phyloP scores from a whole-genome alignment of 2,888 invertebrate species.

The Mimachlamys varia region DNA sequence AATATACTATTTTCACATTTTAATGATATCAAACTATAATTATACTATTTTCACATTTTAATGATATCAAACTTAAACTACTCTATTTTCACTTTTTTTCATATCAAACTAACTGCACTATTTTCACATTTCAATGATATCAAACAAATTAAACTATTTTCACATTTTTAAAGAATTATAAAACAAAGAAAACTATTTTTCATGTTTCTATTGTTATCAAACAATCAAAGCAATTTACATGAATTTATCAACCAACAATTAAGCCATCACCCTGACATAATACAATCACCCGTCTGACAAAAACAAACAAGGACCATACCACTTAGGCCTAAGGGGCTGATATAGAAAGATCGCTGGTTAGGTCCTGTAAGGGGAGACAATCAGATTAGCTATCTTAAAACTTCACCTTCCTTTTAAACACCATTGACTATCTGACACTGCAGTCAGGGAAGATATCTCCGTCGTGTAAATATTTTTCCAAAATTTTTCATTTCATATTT shows the following conservation, averaged over 20 bases:
- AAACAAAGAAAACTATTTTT: no score
- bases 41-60: no score
- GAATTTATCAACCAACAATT: background rate
- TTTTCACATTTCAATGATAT: no score
- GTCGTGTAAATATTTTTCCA: no score
- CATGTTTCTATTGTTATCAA: background rate
- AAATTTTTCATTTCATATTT: no score
- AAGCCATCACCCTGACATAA: background rate
- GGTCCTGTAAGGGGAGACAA: background rate
- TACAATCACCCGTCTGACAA: background rate
- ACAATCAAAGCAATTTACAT: background rate
- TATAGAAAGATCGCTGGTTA: background rate
- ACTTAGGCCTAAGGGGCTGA: background rate
- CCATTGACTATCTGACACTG: background rate
- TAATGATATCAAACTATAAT: no score
- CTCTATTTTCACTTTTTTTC: no score
- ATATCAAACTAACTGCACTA: no score
- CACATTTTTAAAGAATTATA: no score
- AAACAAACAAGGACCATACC: slow-evolving; percentile 15
- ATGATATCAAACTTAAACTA: no score
- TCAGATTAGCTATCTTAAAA: background rate
- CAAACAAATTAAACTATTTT: no score
- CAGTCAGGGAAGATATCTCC: background rate
- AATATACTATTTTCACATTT: no score
- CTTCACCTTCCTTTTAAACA: background rate